phyloP scores from a whole-genome alignment of 2,797 vertebrate genomes.

The Trachops cirrhosus region DNA sequence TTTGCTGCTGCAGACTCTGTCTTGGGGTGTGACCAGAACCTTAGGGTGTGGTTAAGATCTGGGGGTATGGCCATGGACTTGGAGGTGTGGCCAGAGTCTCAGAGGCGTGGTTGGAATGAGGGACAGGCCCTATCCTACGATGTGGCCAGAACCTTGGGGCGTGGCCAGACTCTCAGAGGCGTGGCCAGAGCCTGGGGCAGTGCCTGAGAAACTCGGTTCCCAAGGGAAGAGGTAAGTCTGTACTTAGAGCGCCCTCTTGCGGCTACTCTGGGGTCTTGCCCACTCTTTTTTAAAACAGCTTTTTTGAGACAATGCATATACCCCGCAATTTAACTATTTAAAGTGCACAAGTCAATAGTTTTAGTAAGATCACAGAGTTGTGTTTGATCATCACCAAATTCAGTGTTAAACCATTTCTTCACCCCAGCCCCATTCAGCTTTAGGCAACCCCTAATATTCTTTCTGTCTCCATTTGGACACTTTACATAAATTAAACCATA shows the following conservation, averaged over 20 bases:
- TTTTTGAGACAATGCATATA: not conserved
- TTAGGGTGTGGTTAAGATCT: not conserved
- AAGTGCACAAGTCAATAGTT: not conserved
- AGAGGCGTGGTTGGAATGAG: not conserved
- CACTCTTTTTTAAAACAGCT: not conserved
- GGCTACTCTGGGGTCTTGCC: not conserved
- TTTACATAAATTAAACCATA: not conserved
- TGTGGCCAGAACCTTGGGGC: not conserved
- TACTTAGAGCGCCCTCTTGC: slow-evolving; percentile 30
- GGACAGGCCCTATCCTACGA: not conserved
- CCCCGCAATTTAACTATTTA: not conserved
- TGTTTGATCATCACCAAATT: not conserved
- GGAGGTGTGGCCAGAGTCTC: not conserved
- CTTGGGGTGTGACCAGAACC: not conserved
- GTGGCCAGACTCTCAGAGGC: not conserved
- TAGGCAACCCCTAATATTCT: not conserved
- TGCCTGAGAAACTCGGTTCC: not conserved
- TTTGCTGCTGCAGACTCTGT: not conserved
- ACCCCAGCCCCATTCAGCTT: not conserved
- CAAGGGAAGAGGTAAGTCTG: not conserved
- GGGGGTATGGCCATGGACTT: not conserved
- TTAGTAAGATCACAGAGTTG: not conserved
- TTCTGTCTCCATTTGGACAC: not conserved
- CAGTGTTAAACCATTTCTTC: not conserved
- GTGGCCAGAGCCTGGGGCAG: not conserved